Base-by-base conservation (phyloP, 2,797 vertebrate species). In the Eulemur coronatus region DNA sequence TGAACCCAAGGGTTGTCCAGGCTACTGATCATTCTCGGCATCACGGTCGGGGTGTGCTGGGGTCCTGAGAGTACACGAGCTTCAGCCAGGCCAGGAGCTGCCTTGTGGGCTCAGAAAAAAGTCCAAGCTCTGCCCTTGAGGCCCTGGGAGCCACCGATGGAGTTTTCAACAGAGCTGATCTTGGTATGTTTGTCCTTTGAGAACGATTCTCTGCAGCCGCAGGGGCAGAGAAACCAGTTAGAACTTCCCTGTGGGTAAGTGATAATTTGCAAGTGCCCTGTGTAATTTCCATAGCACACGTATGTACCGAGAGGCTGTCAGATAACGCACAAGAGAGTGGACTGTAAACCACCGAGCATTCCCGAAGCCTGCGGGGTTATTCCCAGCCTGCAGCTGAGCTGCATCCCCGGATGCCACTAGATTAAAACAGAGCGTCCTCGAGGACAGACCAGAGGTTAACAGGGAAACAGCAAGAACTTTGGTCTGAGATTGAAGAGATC, bases 271-370 rank as follows among this genome's bases (percentile, higher is more conserved):
- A 52, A 48, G 20, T 0, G 3, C 24, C 24, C n/a, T 59, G 57
- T 20, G 0, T 1, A 33, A 11, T 52, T 38, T 72, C n/a, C 2
- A 0, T 0, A 38, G 28, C 4, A 0, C 10, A 8, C 0, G 1
- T 1, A 20, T 0, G 0, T 38, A 8, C 61, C 20, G 3, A 70
- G 41, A 43, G 4, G 35, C 61, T 13, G 3, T 43, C 35, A 6
- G 30, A 14, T 11, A 2, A 5, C 0, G 0, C 5, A 3, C 10
- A 33, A 33, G 10, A 24, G 55, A 30, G 10, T 35, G 26, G 7
- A 6, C 7, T 7, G 4, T 4, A 2, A 4, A 14, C 2, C 13
- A 1, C 30, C 9, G 6, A n/a, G 14, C 4, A 57, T 61, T n/a
- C 46, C 84, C 2, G 30, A 50, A 55, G n/a, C 0, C 3, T 7